phyloP scores from a whole-genome alignment of 2,113 vertebrate species.

The Dryoscopus gambensis region DNA sequence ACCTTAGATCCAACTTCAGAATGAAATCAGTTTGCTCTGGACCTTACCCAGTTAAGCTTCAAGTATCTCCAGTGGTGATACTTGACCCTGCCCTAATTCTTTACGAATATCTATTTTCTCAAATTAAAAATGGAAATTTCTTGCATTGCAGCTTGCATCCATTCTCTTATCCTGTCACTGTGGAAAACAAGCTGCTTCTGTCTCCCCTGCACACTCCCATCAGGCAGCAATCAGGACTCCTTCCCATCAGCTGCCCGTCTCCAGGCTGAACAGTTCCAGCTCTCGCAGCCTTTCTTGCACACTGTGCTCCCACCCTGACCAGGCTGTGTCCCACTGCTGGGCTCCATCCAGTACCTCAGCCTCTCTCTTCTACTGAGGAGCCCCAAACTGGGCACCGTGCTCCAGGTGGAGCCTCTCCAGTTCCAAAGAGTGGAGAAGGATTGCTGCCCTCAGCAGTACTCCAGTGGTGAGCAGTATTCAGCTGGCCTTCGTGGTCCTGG shows the following conservation, averaged over 20 bases:
- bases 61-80: background rate
- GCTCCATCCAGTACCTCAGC: background rate
- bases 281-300: background rate
- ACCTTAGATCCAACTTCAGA: background rate
- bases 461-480: background rate
- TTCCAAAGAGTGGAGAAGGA: background rate
- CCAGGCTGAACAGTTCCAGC: background rate
- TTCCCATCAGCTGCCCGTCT: background rate
- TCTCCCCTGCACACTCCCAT: background rate
- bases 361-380: background rate
- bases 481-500: background rate
- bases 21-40: background rate
- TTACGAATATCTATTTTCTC: background rate
- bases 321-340: accelerated
- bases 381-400: background rate
- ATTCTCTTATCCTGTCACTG: background rate
- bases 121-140: background rate
- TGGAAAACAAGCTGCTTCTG: background rate
- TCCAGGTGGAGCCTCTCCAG: background rate
- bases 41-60: background rate
- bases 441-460: background rate
- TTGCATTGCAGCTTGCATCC: background rate
- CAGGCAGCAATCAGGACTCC: background rate
- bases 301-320: background rate
- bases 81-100: background rate